Percentiles rank a stretch among this genome's conserved stretches.
Conservation (phyloP, 1,140 invertebrate genomes). For the Zophobas morio region DNA sequence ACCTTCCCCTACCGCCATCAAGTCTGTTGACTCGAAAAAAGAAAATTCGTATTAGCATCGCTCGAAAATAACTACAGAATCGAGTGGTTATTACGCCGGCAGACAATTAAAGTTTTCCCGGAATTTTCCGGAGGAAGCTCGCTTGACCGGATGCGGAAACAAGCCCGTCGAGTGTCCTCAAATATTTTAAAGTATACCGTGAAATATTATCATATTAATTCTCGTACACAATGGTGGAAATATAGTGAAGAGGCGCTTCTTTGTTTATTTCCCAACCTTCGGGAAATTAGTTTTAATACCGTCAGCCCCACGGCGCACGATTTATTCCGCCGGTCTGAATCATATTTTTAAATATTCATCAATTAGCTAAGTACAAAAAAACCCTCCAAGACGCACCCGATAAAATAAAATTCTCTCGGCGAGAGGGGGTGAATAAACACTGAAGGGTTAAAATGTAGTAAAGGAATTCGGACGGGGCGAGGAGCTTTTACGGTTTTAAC, state of each 20-base stretch:
- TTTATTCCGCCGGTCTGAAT: slow-evolving; percentile 27
- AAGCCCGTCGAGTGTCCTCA: slow-evolving; percentile 61
- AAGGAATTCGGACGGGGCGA: slow-evolving; percentile 52
- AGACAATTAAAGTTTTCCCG: slow-evolving; percentile 35
- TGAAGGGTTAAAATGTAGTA: slow-evolving; percentile 54
- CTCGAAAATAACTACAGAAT: slow-evolving; percentile 5
- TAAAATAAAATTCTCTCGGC: slow-evolving; percentile 52
- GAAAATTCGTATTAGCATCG: background rate
- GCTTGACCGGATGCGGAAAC: slow-evolving; percentile 63
- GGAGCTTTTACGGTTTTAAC: slow-evolving; percentile 52
- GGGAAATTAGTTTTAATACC: slow-evolving; percentile 47
- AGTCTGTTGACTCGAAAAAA: too few relatives aligned
- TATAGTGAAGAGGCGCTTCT: slow-evolving; percentile 47
- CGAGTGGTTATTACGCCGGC: background rate
- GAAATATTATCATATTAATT: slow-evolving; percentile 64
- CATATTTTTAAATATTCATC: slow-evolving; percentile 48
- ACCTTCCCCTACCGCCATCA: too few relatives aligned
- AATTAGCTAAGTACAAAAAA: slow-evolving; percentile 42
- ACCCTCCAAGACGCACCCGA: slow-evolving; percentile 34
- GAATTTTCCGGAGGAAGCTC: slow-evolving; percentile 51
- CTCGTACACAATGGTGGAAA: slow-evolving; percentile 59
- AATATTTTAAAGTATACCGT: slow-evolving; percentile 60
- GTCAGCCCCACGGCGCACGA: slow-evolving; percentile 1
- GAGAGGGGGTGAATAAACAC: slow-evolving; percentile 54
- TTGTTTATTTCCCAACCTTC: slow-evolving; percentile 47